phyloP scores from a whole-genome alignment of 2,888 invertebrate genomes.

The Cancer borealis region DNA sequence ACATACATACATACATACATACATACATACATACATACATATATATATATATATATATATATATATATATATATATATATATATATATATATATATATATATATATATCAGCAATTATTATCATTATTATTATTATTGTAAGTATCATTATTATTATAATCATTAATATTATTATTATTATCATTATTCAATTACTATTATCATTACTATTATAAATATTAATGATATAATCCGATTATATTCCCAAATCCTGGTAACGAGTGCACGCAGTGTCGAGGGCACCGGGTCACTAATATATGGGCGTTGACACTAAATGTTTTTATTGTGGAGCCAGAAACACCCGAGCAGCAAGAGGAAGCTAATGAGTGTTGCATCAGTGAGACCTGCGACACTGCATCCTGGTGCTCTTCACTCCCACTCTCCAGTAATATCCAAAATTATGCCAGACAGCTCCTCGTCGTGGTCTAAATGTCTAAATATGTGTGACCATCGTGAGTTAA shows the following conservation, averaged over 20 bases:
- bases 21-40: slow-evolving; percentile 45
- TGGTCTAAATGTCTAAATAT: no score
- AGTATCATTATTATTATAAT: not conserved
- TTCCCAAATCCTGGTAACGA: not conserved
- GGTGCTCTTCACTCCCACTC: not conserved
- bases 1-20: slow-evolving; percentile 55
- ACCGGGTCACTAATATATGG: not conserved
- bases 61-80: slow-evolving; percentile 30
- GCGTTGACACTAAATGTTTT: not conserved
- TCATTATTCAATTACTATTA: not conserved
- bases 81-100: not conserved
- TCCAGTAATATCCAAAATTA: no score
- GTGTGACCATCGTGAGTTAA: no score
- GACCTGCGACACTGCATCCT: not conserved
- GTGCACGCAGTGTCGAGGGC: not conserved
- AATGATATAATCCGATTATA: slow-evolving; percentile 8
- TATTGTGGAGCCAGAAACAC: not conserved
- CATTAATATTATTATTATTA: not conserved
- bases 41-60: slow-evolving; percentile 44
- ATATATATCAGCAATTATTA: not conserved
- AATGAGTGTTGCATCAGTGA: slow-evolving; percentile 18
- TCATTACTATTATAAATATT: not conserved
- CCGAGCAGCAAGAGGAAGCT: slow-evolving; percentile 4
- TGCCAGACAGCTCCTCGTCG: no score
- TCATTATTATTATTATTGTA: not conserved